phyloP scores from a whole-genome alignment of 1,140 invertebrate species.

The Drosophila leontia region DNA sequence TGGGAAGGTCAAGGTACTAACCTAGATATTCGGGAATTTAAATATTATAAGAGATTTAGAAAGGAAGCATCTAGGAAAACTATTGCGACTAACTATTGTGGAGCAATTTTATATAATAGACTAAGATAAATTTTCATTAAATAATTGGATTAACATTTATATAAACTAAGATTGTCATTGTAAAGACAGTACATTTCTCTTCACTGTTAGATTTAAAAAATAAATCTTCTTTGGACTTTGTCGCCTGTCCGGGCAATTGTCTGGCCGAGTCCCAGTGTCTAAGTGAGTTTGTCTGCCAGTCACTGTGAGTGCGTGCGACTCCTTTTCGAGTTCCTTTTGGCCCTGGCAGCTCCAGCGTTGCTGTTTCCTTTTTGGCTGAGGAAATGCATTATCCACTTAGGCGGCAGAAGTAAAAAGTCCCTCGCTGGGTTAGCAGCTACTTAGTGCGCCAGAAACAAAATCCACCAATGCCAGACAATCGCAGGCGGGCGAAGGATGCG shows the following conservation, averaged over 20 bases:
- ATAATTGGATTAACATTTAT: background rate
- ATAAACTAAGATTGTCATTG: background rate
- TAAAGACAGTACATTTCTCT: background rate
- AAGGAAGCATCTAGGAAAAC: background rate
- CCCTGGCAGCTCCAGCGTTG: slow-evolving; percentile 23
- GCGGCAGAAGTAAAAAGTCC: slow-evolving; percentile 62
- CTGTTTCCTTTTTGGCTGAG: slow-evolving; percentile 58
- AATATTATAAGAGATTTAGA: background rate
- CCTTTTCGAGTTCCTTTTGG: slow-evolving; percentile 30
- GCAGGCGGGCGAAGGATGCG: slow-evolving; percentile 3
- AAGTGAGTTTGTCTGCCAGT: slow-evolving; percentile 63
- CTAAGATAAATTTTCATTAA: no score
- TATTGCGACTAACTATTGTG: background rate
- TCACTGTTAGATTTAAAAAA: background rate
- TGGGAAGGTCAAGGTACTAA: background rate
- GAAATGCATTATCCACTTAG: slow-evolving; percentile 82
- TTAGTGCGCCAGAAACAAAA: slow-evolving; percentile 62
- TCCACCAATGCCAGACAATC: slow-evolving; percentile 51
- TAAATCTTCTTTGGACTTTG: slow-evolving; percentile 10
- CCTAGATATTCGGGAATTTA: background rate
- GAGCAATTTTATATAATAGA: background rate
- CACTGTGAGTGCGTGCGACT: slow-evolving; percentile 51
- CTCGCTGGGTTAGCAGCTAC: slow-evolving; percentile 65
- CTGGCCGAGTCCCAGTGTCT: slow-evolving; percentile 48
- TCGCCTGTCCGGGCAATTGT: slow-evolving; percentile 47